phyloP scores from a whole-genome alignment of 2,888 invertebrate genomes.

The Agonopterix arenella region DNA sequence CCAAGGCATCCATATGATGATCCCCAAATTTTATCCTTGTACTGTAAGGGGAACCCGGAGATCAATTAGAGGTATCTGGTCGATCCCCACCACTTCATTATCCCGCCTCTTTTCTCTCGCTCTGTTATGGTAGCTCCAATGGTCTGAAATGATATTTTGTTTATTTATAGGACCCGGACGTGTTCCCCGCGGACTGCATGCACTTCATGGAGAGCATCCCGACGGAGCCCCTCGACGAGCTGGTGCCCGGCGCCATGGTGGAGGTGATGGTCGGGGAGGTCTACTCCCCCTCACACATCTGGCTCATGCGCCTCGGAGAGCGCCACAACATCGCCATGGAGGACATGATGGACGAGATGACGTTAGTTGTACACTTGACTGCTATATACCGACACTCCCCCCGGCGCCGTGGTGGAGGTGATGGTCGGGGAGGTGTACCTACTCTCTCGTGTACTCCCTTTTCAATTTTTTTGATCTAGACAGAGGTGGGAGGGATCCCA shows the following conservation, averaged over 20 bases:
- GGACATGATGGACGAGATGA: conserved; percentile 70
- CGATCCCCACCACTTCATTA: too few relatives aligned
- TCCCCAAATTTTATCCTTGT: too few relatives aligned
- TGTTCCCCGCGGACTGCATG: conserved; percentile 64
- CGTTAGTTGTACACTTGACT: conserved; percentile 31
- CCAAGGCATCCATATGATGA: too few relatives aligned
- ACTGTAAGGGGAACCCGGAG: too few relatives aligned
- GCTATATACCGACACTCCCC: too few relatives aligned
- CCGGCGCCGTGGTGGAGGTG: conserved; percentile 45
- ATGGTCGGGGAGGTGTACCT: conserved; percentile 70
- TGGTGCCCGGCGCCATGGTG: conserved; percentile 38
- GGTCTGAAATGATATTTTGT: too few relatives aligned
- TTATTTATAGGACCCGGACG: conserved; percentile 43
- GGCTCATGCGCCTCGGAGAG: conserved; percentile 62
- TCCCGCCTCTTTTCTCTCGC: too few relatives aligned
- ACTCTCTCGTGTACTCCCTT: too few relatives aligned
- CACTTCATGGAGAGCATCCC: conserved; percentile 51
- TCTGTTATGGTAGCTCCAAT: too few relatives aligned
- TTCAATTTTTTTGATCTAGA: too few relatives aligned
- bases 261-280: conserved; percentile 68
- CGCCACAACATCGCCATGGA: conserved; percentile 49
- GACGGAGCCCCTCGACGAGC: conserved; percentile 19
- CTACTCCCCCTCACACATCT: conserved; percentile 77
- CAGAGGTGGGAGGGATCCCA: too few relatives aligned
- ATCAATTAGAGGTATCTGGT: too few relatives aligned